Evolutionary conservation across 2,113 vertebrate genomes (phyloP), one percentile per base, ranked within the genome.

Genomic region (Onychostoma macrolepis): DNA sequence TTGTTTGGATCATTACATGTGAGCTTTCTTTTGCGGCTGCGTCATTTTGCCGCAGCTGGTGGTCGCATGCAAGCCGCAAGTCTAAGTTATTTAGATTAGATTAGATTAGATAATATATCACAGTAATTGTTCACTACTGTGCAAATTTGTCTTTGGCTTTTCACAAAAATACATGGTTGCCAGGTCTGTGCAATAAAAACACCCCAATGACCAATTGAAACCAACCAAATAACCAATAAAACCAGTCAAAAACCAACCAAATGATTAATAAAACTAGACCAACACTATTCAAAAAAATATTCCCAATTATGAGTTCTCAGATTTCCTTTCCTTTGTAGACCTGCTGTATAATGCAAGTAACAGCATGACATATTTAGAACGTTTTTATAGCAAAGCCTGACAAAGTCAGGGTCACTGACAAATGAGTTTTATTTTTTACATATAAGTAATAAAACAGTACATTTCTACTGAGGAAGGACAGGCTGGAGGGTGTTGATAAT

Each of bases 1-100:
- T 50, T 83, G 65, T 15, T 83, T 83, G 81, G 63, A 83, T 83
- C 81, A 83, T 83, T 83, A 83, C 63, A 83, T 71, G 65, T 83
- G 65, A 33, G 41, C 28, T 67, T 69, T 83, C 41, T 43, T 83
- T 83, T 19, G 5, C 5, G 28, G 26, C 17, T 41, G 65, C 43
- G 43, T 71, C 65, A 53, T 82, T 82, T 71, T 13, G 33, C 41
- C 24, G 11, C 45, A 67, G 65, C 81, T 83, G 81, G 28, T 8
- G 30, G 81, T 79, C 45, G 48, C 48, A 76, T 45, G 72, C 5
- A 12, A 65, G n/a, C 24, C 6, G 33, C 53, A 80, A 80, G 36
- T 28, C n/a, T 43, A 11, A 28, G 4, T 28, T 9, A 28, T 81
- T 80, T 80, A 26, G 78, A 61, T n/a, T 80, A 58, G 30, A 61